Evolutionary conservation across 2,888 invertebrate species (phyloP), one percentile per base, ranked within the genome.

Genomic region (Epinotia demarniana): DNA sequence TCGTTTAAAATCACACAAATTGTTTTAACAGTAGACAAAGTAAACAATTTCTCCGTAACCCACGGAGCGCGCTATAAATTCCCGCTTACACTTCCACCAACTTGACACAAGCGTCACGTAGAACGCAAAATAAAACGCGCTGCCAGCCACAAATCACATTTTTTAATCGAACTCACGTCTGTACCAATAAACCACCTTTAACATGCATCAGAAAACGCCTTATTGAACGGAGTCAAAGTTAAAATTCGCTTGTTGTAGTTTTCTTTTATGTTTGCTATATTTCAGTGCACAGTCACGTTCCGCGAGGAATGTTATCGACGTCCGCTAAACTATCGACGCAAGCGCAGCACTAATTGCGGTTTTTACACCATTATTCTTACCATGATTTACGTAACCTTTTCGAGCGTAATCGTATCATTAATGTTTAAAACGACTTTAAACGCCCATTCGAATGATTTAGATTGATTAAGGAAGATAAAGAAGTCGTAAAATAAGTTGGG

Each of bases 131-230:
- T 92, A 92, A 92, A 92, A 90, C 88, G 83, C 88, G 89, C 86
- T 89, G 89, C 89, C 88, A 84, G 88, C 92, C 92, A 92, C 93
- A 93, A 93, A 93, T 93, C 93, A 93, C 90, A 93, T 93, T 93
- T 93, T 93, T 93, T 92, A 93, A 92, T 93, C 92, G 92, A 90
- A 89, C 90, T 89, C 92, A 89, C 91, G 91, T 91, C 89, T 88
- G 86, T 81, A 82, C 82, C 78, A 79, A 78, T 78, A 77, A 78
- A 78, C 87, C 86, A 86, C 81, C 73, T 75, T 79, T 76, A 66
- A 53, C 72, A 78, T 33, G 75, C 57, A 12, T 39, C 12, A 11
- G 18, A 8, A n/a, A 39, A 27, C n/a, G 63, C 80, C 81, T 84
- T 82, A 79, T 27, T 2, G 23, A 67, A 19, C 27, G 4, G n/a